Base-by-base conservation (phyloP, 53 echinoderm and acorn worm genomes). In the Echinarachnius parma region DNA sequence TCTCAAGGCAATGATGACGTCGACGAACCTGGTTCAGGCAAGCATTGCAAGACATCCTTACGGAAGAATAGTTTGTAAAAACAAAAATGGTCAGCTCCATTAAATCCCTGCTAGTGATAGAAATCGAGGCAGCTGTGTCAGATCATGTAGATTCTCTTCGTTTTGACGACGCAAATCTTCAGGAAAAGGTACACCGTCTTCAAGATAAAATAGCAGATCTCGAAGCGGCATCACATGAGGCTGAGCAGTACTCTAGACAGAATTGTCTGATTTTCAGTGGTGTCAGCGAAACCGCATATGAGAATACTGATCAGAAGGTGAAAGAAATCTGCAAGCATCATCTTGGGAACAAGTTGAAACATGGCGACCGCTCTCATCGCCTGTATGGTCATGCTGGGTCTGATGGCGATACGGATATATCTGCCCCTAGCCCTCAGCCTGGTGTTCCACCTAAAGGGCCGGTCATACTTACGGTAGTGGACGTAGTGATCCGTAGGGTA, bases 191-290 rank as follows among this genome's bases (percentile, higher is more conserved):
- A 21, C 42, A 32, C 26, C 18, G 54, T 20, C 62, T 78, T 35
- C 32, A 78, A 49, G 44, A 23, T 35, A 60, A 53, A 35, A 66
- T 78, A 29, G 32, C 60, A 54, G 64, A 65, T 54, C 65, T 78
- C 28, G 55, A 27, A 36, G 78, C 52, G 39, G 37, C 64, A 22
- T 25, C 60, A 36, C 37, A 55, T 46, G 79, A 79, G 46, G 66
- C 57, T 24, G 79, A 67, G 49, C 66, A 79, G 52, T 58, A 79
- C 24, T 58, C 66, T 2, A 23, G 79, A 21, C 66, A 59, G 13
- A 67, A 79, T 29, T 66, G 79, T 36, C 67, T 79, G 25, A 57
- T 79, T 31, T 66, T 79, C 16, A 45, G 29, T 16, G 79, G 58
- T 20, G 36, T 79, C 13, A 25, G 25, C 4, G 67, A 79, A 46